Percentiles rank a stretch among this genome's conserved stretches.
phyloP scores from a whole-genome alignment of 2,888 invertebrate genomes.

The Napeogenes inachia region DNA sequence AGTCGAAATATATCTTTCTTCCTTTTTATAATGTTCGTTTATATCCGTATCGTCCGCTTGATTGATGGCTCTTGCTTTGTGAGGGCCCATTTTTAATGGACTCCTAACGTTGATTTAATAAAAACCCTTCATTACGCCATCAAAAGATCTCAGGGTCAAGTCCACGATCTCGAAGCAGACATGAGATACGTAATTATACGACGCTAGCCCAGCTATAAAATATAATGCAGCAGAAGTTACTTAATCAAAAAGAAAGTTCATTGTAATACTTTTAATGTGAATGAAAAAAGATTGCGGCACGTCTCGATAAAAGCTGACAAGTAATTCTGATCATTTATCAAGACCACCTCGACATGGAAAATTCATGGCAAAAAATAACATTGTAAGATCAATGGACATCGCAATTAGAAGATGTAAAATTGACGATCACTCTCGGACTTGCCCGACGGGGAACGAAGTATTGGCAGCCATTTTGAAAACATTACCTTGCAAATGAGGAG shows the following conservation, averaged over 20 bases:
- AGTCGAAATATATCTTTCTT: constrained; percentile 29
- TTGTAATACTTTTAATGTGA: constrained; percentile 19
- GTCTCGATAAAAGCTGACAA: constrained; percentile 13
- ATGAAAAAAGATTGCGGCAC: constrained; percentile 11
- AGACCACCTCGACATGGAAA: constrained; percentile 42
- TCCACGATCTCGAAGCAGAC: constrained; percentile 28
- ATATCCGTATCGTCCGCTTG: constrained; percentile 55
- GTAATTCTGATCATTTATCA: constrained; percentile 44
- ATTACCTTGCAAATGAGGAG: constrained; percentile 40
- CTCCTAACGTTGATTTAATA: constrained; percentile 76
- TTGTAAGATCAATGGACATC: constrained; percentile 48
- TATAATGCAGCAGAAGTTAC: constrained; percentile 22
- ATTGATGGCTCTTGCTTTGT: constrained; percentile 60
- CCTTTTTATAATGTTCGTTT: constrained; percentile 40
- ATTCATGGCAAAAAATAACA: constrained; percentile 34
- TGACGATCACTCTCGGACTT: constrained; percentile 48
- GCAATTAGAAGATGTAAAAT: constrained; percentile 50
- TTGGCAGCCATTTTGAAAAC: constrained; percentile 47
- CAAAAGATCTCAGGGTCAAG: constrained; percentile 46
- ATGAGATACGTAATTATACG: constrained; percentile 38
- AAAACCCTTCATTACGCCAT: constrained; percentile 73
- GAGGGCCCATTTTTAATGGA: constrained; percentile 65
- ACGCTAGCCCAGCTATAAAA: constrained; percentile 36
- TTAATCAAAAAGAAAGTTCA: constrained; percentile 20
- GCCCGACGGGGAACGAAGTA: constrained; percentile 40